Evolutionary conservation across 2,888 invertebrate species (phyloP).

Genomic region (Chelonus formosanus): DNA sequence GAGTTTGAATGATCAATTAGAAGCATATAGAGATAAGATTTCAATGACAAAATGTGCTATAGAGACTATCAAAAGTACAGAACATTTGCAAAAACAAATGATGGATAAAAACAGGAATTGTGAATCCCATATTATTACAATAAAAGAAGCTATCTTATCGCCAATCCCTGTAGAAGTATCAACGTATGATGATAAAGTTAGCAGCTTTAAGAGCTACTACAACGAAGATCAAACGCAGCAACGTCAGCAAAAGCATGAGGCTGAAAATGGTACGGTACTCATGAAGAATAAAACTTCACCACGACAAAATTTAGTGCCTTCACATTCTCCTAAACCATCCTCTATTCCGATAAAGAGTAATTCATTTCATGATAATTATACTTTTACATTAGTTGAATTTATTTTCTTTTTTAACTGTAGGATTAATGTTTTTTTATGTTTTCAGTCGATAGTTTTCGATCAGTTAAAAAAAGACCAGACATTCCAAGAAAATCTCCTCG

Average conservation of each 20-base stretch:
- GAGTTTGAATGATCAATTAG: slow-evolving; percentile 9
- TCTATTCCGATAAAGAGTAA: not conserved
- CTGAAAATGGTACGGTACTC: not conserved
- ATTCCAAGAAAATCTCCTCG: no score
- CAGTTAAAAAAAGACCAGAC: no score
- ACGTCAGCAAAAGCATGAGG: not conserved
- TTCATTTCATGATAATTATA: no score
- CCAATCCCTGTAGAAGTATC: slow-evolving; percentile 12
- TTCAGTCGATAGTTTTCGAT: no score
- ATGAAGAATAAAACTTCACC: not conserved
- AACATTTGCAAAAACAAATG: not conserved
- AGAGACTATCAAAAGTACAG: slow-evolving; percentile 1
- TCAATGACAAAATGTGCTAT: slow-evolving; percentile 9
- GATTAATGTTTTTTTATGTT: no score
- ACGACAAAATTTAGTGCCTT: not conserved
- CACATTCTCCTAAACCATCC: slow-evolving; percentile 4
- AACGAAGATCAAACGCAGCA: no score
- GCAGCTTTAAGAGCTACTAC: not conserved
- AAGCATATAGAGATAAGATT: slow-evolving; percentile 23
- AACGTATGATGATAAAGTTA: slow-evolving; percentile 13
- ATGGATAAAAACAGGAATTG: not conserved
- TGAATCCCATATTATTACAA: slow-evolving; percentile 16
- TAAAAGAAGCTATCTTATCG: slow-evolving; percentile 23
- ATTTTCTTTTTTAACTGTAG: no score
- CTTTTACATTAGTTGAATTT: no score